A percentile compares a stretch with the other conserved stretches of the same genome.
phyloP scores from a whole-genome alignment of 2,888 invertebrate genomes.

The Ditula angustiorana region DNA sequence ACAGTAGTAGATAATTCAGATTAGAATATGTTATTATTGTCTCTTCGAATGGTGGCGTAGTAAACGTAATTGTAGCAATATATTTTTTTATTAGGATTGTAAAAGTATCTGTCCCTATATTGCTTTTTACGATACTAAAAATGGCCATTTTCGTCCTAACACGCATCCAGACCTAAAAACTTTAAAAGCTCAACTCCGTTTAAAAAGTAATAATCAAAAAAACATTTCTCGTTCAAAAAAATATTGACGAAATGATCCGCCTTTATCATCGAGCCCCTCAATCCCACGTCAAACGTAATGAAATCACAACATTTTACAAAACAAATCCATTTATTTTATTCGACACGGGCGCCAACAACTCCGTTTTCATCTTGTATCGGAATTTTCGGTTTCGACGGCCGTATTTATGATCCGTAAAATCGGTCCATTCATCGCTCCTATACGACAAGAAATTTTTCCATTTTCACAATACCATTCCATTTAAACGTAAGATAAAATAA shows the following conservation, averaged over 20 bases:
- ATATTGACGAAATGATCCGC: constrained; percentile 14
- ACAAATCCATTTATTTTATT: constrained; percentile 83
- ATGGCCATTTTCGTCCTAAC: too few relatives aligned
- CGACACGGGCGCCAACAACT: constrained; percentile 74
- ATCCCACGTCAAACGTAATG: constrained; percentile 73
- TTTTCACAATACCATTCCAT: constrained; percentile 77
- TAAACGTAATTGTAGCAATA: too few relatives aligned
- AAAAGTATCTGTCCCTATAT: too few relatives aligned
- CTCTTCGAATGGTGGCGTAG: too few relatives aligned
- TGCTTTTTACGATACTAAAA: too few relatives aligned
- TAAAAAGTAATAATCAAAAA: neutral
- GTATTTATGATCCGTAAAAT: constrained; percentile 84
- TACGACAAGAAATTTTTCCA: constrained; percentile 74
- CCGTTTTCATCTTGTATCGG: constrained; percentile 67
- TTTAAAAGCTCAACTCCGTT: too few relatives aligned
- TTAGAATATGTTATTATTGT: too few relatives aligned
- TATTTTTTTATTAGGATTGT: too few relatives aligned
- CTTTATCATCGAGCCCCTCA: constrained; percentile 57
- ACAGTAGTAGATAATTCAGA: too few relatives aligned
- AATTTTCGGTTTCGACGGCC: constrained; percentile 67
- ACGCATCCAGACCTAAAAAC: too few relatives aligned
- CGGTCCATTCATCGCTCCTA: constrained; percentile 72
- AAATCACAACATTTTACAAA: constrained; percentile 73
- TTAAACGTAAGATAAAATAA: constrained; percentile 68
- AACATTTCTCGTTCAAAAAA: neutral